Evolutionary conservation across 1,140 invertebrate genomes (phyloP), one percentile per base, ranked within the genome.

Genomic region (Polyergus mexicanus): DNA sequence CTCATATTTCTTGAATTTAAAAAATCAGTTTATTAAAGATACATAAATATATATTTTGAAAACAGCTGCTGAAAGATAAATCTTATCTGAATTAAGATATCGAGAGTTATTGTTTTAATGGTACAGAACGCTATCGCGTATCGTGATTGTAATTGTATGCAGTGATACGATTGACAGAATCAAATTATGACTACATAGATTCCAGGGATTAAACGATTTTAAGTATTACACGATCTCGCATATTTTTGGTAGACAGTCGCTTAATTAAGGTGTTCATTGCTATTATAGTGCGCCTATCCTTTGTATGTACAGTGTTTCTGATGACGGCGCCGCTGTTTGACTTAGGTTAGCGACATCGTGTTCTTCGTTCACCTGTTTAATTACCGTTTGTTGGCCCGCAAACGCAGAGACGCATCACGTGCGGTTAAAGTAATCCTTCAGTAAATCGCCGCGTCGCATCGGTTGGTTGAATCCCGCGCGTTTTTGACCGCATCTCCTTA

Each of bases 321-420:
- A 80, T 22, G 74, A 85, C 63, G 16, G n/a, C 44, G 62, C 74
- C 72, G 51, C 74, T 85, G 74, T 85, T 85, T 85, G 32, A 47
- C 83, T 85, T 85, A 66, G 74, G 74, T 66, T 85, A 56, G 60
- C 75, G 74, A 66, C 60, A 66, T 51, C 44, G 81, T 78, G 35
- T 66, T 77, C 44, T 28, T 44, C 58, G 60, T 58, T 51, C 63
- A 51, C 19, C 60, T 85, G 75, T 85, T 80, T 85, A 85, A 85
- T 80, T 85, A 85, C 78, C 74, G 65, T 85, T 78, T 58, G 83
- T 85, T 58, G 62, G 74, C 51, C 60, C 75, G 83, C 63, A 58
- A 80, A 60, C 66, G 78, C 25, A 58, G 38, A 72, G 51, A 38
- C 25, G 47, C 16, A 38, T 56, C 65, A 47, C 63, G 77, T 19